Percentiles rank a stretch among this genome's conserved stretches.
These are phyloP conservation scores for Nerophis lumbriciformis DNA, from an alignment of 2,113 vertebrate species.

Conservation along the genomic window DNA sequence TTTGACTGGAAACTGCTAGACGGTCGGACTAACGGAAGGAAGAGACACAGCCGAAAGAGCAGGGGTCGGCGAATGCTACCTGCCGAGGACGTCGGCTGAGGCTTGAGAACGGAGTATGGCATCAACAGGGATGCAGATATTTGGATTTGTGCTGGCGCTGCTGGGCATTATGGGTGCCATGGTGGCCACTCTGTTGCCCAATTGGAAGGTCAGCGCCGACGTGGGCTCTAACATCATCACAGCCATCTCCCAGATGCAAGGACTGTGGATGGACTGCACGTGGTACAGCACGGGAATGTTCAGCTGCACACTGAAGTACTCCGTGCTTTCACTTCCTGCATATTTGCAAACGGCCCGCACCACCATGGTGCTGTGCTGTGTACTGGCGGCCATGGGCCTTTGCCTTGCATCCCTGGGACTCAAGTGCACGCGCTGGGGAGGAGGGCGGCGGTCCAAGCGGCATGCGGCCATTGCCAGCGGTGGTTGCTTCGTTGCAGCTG, in stretches of 20 bases:
- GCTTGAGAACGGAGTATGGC: constrained; percentile 74
- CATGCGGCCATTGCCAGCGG: constrained; percentile 82
- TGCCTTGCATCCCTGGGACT: constrained; percentile 84
- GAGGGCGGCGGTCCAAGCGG: constrained; percentile 77
- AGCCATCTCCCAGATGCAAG: constrained; percentile 86
- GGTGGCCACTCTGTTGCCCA: constrained; percentile 85
- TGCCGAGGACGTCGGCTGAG: constrained; percentile 45
- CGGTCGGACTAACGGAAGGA: constrained; percentile 34
- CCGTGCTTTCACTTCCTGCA: constrained; percentile 81
- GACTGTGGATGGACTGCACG: constrained; percentile 97
- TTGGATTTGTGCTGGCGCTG: constrained; percentile 85
- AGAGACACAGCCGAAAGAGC: constrained; percentile 48
- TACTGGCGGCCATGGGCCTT: constrained; percentile 82
- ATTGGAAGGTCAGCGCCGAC: constrained; percentile 90
- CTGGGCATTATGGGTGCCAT: constrained; percentile 81
- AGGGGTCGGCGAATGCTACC: constrained; percentile 63
- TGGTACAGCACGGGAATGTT: constrained; percentile 98
- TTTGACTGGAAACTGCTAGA: constrained; percentile 52
- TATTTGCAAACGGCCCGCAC: constrained; percentile 89
- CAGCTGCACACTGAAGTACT: constrained; percentile 88
- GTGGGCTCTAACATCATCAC: constrained; percentile 88
- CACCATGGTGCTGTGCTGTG: constrained; percentile 89
- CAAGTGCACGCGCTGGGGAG: constrained; percentile 87
- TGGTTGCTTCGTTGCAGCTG: constrained; percentile 79
- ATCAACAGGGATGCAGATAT: constrained; percentile 84